Percentiles rank a stretch among this genome's conserved stretches.
These are phyloP conservation scores for Cotesia glomerata DNA, from an alignment of 1,140 invertebrate species.

Conservation along the genomic window DNA sequence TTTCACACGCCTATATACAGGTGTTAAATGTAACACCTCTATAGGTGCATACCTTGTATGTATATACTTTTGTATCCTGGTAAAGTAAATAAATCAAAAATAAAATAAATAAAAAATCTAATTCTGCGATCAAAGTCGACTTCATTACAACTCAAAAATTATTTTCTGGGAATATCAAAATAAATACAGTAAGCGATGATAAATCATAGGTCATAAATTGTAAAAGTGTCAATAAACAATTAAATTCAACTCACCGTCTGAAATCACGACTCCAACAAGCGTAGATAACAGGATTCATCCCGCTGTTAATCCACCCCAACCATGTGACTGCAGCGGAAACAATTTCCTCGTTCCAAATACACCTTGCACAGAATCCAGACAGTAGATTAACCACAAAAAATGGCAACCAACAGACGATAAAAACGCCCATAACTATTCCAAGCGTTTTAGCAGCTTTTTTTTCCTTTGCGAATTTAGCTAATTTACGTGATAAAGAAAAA, in stretches of 20 bases:
- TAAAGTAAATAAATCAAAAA: too few relatives aligned
- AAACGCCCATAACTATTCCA: conserved; percentile 97
- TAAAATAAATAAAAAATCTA: too few relatives aligned
- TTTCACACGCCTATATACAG: too few relatives aligned
- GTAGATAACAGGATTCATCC: conserved; percentile 97
- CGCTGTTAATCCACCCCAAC: conserved; percentile 99
- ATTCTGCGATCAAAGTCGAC: too few relatives aligned
- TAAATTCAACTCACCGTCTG: conserved; percentile 73
- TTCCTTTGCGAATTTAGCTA: conserved; percentile 92
- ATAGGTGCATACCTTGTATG: too few relatives aligned
- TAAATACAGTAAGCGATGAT: too few relatives aligned
- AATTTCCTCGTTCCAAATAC: conserved; percentile 86
- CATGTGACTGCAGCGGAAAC: conserved; percentile 94
- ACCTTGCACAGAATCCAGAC: conserved; percentile 87
- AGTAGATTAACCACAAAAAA: conserved; percentile 97
- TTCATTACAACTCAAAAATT: too few relatives aligned
- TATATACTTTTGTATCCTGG: too few relatives aligned
- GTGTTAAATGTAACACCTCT: too few relatives aligned
- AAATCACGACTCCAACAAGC: conserved; percentile 96
- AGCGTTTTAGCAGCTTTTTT: conserved; percentile 96
- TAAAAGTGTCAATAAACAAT: neutral
- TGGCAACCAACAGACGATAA: conserved; percentile 97
- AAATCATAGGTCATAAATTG: too few relatives aligned
- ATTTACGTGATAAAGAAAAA: conserved; percentile 86
- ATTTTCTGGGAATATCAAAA: too few relatives aligned